Conservation (phyloP, 2,797 vertebrate species). For the Oophaga sylvatica region DNA sequence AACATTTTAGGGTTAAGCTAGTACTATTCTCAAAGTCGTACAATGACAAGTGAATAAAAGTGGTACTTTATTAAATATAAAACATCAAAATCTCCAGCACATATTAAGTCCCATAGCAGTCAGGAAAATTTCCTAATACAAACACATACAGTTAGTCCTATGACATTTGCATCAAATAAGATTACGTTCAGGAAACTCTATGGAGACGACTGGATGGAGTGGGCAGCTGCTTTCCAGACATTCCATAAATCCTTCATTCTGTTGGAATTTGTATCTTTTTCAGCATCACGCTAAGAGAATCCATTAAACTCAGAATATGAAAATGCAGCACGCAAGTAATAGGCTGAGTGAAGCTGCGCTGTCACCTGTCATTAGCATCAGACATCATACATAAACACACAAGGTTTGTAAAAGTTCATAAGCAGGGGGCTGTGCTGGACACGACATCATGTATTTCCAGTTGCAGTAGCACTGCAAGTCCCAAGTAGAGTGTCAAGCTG, state of each 20-base stretch:
- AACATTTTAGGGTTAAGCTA: neutral
- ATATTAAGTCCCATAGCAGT: neutral
- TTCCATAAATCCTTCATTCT: slow-evolving; percentile 26
- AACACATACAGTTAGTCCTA: neutral
- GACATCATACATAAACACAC: neutral
- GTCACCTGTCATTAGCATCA: slow-evolving; percentile 60
- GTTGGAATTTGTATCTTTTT: slow-evolving; percentile 13
- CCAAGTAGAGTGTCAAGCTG: slow-evolving; percentile 6
- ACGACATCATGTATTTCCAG: neutral
- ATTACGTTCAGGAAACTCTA: neutral
- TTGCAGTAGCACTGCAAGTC: slow-evolving; percentile 36
- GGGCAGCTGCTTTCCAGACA: slow-evolving; percentile 20
- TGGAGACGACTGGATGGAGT: neutral
- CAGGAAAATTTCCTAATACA: neutral
- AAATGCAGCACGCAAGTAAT: slow-evolving; percentile 46
- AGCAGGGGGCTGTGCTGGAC: neutral
- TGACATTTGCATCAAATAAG: neutral
- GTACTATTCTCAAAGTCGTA: neutral
- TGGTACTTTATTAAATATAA: neutral
- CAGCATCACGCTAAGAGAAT: slow-evolving; percentile 57
- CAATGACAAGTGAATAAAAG: neutral
- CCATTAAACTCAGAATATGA: slow-evolving; percentile 65
- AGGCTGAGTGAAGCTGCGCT: slow-evolving; percentile 22
- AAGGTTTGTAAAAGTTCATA: neutral
- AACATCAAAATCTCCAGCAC: neutral